These are phyloP conservation scores for Choloepus hoffmanni DNA, from an alignment of 2,113 vertebrate species.

Conservation along the genomic window DNA sequence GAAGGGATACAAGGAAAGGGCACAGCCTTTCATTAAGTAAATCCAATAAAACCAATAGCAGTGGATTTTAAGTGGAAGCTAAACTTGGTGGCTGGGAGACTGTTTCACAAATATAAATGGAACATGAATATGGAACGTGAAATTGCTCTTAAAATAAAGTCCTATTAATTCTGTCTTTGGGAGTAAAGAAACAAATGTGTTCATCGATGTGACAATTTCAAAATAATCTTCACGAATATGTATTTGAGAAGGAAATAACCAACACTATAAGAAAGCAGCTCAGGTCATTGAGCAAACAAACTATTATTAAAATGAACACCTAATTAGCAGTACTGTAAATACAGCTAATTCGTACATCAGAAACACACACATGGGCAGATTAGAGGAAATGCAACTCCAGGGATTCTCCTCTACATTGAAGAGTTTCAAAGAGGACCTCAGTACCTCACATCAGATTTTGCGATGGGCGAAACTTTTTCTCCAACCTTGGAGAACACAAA, in stretches of 20 bases:
- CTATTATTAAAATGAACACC: slow-evolving; percentile 69
- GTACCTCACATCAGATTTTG: not conserved
- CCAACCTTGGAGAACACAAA: slow-evolving; percentile 18
- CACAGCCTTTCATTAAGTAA: not conserved
- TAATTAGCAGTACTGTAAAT: slow-evolving; percentile 63
- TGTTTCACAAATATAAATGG: not conserved
- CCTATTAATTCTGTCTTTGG: slow-evolving; percentile 39
- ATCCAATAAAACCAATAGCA: not conserved
- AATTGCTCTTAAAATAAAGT: not conserved
- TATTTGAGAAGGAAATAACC: slow-evolving; percentile 69
- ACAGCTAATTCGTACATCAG: slow-evolving; percentile 55
- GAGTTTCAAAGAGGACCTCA: not conserved
- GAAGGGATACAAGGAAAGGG: not conserved
- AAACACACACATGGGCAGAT: not conserved
- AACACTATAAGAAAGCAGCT: slow-evolving; percentile 24
- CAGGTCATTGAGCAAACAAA: slow-evolving; percentile 71
- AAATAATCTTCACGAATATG: slow-evolving; percentile 66
- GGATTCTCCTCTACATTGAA: not conserved
- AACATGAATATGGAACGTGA: not conserved
- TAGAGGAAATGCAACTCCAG: not conserved
- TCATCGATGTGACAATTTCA: slow-evolving; percentile 55
- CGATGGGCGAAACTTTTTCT: not conserved
- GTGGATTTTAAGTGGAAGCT: not conserved
- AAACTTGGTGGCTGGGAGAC: fast-evolving
- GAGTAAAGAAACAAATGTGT: slow-evolving; percentile 49